phyloP scores from a whole-genome alignment of 2,888 invertebrate genomes.

The Gortyna flavago region DNA sequence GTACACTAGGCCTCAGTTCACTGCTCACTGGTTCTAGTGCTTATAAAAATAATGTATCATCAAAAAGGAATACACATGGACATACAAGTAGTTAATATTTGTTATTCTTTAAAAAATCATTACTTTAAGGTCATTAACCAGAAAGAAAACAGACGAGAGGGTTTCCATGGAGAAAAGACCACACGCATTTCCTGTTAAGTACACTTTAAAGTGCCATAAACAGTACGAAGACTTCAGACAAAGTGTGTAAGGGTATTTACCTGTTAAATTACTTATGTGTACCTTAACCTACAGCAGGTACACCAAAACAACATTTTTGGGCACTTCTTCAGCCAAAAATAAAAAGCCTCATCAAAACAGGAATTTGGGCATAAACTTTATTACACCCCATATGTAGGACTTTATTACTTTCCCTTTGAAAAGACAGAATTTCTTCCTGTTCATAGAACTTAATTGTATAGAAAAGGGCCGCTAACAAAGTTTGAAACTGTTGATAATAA shows the following conservation, averaged over 20 bases:
- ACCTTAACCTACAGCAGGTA: not conserved
- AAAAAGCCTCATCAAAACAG: not conserved
- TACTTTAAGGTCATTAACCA: too few relatives aligned
- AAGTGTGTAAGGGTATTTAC: too few relatives aligned
- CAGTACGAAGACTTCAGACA: not conserved
- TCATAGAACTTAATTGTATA: not conserved
- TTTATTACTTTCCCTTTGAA: constrained; percentile 12
- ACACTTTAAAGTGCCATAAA: not conserved
- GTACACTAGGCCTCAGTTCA: too few relatives aligned
- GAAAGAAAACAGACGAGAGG: too few relatives aligned
- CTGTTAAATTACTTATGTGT: too few relatives aligned
- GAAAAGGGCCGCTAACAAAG: too few relatives aligned
- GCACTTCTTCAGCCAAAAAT: not conserved
- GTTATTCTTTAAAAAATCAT: too few relatives aligned
- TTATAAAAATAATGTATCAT: too few relatives aligned
- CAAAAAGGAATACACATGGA: too few relatives aligned
- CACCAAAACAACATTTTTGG: not conserved
- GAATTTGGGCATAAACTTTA: not conserved
- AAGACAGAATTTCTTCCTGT: not conserved
- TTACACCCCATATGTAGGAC: not conserved
- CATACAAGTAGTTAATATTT: too few relatives aligned
- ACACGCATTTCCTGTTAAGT: not conserved
- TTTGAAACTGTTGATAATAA: not conserved
- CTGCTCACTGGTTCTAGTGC: too few relatives aligned
- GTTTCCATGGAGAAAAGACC: too few relatives aligned